Evolutionary conservation across 2,888 invertebrate species (phyloP), one percentile per base, ranked within the genome.

Genomic region (Vannuccia rotundouncinata): DNA sequence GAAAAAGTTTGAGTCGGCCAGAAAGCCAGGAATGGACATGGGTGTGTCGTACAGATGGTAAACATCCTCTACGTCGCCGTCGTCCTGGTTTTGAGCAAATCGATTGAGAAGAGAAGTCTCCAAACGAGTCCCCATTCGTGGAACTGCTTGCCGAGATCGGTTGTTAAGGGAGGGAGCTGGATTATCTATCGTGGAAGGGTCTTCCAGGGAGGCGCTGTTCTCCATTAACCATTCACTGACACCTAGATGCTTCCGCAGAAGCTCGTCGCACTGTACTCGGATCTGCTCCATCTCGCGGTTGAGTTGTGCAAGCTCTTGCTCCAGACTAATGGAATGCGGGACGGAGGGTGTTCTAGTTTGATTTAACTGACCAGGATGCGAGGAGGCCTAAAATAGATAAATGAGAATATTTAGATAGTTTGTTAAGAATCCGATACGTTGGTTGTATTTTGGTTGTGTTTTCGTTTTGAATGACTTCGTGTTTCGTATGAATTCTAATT

Each of bases 271-370:
- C 82, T 90, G 89, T 81, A 90, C 84, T 82, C 90, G 90, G 82
- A 91, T 91, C 81, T 89, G 90, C 84, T 91, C 90, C 90, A 91
- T 91, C 83, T 91, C 90, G 82, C 89, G 87, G 83, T 91, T 90
- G 77, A 91, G 86, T 83, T 89, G 87, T 29, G 90, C 89, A 82
- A 91, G 88, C 85, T 91, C 91, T 77, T 89, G 86, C 83, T 90
- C 90, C 30, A 90, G 83, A 84, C 85, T 86, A 5, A 45, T 45
- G 5, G 45, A 45, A 17, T 45, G 5, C 10, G 45, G 17, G 45
- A 45, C 45, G 45, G 45, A 13, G 45, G 45, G 10, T 5, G 45
- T 13, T 45, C 10, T 45, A 13, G 45, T 45, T 5, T 5, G 45
- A 17, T 45, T 17, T 17, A 45, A 17, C 10, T 45, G 5, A 13